Percentiles rank a stretch among this genome's conserved stretches.
phyloP scores from a whole-genome alignment of 2,113 vertebrate genomes.

The Chlorocebus sabaeus region DNA sequence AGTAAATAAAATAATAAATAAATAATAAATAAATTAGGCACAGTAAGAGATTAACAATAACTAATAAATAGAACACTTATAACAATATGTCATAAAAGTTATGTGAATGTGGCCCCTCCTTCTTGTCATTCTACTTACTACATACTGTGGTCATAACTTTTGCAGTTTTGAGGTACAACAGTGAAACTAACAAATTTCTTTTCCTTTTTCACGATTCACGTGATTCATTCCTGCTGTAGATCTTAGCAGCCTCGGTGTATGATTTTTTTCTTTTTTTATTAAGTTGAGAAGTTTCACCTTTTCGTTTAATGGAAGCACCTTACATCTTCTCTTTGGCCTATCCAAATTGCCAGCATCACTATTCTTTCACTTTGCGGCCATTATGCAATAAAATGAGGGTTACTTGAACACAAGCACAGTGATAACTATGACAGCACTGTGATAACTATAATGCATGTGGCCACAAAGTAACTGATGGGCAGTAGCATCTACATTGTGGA shows the following conservation, averaged over 20 bases:
- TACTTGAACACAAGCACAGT: not conserved
- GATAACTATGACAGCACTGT: not conserved
- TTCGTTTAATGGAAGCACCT: not conserved
- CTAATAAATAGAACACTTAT: not conserved
- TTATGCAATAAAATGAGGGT: not conserved
- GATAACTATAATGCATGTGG: not conserved
- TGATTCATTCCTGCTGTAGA: not conserved
- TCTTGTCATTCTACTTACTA: not conserved
- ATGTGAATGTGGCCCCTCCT: not conserved
- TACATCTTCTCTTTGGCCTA: not conserved
- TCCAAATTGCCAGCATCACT: not conserved
- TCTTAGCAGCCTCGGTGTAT: not conserved
- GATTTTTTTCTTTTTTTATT: not conserved
- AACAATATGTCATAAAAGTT: not conserved
- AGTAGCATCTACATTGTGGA: not conserved
- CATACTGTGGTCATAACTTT: not conserved
- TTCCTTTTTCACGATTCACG: not conserved
- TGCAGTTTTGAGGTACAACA: not conserved
- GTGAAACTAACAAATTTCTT: not conserved
- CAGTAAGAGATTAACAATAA: not conserved
- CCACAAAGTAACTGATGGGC: not conserved
- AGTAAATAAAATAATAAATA: too few relatives aligned
- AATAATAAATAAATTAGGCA: not conserved
- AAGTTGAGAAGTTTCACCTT: not conserved
- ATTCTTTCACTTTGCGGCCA: not conserved